phyloP scores from a whole-genome alignment of 2,888 invertebrate species.

The Serripes groenlandicus region DNA sequence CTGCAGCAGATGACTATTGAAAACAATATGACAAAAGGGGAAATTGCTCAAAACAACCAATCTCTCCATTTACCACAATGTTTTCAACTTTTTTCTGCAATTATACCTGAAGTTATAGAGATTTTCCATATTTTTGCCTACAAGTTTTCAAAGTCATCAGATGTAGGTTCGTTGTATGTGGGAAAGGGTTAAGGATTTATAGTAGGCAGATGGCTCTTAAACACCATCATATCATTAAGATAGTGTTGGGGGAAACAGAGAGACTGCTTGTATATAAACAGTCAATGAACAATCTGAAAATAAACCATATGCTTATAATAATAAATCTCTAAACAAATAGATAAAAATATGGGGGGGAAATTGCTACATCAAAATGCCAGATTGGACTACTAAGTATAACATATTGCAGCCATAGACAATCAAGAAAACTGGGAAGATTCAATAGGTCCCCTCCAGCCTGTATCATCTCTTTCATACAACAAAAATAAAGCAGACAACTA shows the following conservation, averaged over 20 bases:
- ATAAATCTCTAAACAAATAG: conserved; percentile 16
- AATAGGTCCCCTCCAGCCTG: too few species aligned
- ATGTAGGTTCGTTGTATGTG: too few species aligned
- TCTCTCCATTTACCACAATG: not conserved
- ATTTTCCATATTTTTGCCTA: too few species aligned
- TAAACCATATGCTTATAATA: conserved; percentile 26
- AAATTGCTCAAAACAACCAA: not conserved
- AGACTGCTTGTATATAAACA: conserved; percentile 17
- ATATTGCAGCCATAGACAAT: too few species aligned
- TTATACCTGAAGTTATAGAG: too few species aligned
- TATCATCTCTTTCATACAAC: too few species aligned
- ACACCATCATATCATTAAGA: conserved; percentile 13
- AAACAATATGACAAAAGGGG: not conserved
- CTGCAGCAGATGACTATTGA: not conserved
- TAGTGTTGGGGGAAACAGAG: conserved; percentile 20
- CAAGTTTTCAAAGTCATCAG: too few species aligned
- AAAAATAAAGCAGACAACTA: too few species aligned
- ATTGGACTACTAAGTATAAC: too few species aligned
- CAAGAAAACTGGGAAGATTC: too few species aligned
- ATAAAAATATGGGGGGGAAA: conserved; percentile 12
- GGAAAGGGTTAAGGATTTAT: not conserved
- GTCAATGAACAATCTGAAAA: conserved; percentile 13
- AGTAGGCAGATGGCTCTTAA: conserved; percentile 17
- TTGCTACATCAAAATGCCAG: conserved; percentile 9
- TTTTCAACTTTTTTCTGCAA: not conserved